Evolutionary conservation across 2,113 vertebrate genomes (phyloP), one percentile per base, ranked within the genome.

Genomic region (Pao palembangensis): DNA sequence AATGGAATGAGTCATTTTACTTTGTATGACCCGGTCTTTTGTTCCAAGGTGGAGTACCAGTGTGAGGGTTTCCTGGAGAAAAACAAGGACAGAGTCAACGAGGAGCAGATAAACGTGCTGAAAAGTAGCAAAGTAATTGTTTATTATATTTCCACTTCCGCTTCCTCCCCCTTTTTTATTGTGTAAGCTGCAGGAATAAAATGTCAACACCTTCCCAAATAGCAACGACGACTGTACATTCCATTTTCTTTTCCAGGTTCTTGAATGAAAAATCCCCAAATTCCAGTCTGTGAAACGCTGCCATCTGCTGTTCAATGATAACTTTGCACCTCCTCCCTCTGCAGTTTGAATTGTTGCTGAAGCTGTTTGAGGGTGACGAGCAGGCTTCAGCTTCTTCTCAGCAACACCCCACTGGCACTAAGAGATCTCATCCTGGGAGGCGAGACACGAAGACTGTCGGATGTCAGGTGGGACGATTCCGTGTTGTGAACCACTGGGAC

Each of bases 11-110:
- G 15, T 42, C 58, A 61, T 69, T n/a, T 28, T 60, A 16, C 18
- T 67, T 38, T 67, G 23, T 59, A 52, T 73, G 52, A 61, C 34
- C n/a, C 65, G 34, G 6, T 47, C 12, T 34, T 71, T 67, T 76
- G 62, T 80, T 25, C 51, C 67, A 78, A 99, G 97, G 97, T 99
- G 82, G 96, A 98, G 76, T 99, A 99, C 79, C 94, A 96, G 31
- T 98, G 97, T 84, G 92, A 92, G 56, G 94, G 97, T 41, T 99
- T 99, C 89, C 86, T 99, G 78, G 97, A 98, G 87, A 99, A 99
- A 90, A 98, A 99, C 87, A 98, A 96, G 88, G 96, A 99, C 80
- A 98, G 95, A 0, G 94, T 99, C 71, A 98, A 96, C 81, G 94
- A 96, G 86, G 96, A 99, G 80, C 96, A 98, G 88, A 95, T 98